Evolutionary conservation across 1,140 invertebrate species (phyloP).

Genomic region (Rhopalosiphum maidis): DNA sequence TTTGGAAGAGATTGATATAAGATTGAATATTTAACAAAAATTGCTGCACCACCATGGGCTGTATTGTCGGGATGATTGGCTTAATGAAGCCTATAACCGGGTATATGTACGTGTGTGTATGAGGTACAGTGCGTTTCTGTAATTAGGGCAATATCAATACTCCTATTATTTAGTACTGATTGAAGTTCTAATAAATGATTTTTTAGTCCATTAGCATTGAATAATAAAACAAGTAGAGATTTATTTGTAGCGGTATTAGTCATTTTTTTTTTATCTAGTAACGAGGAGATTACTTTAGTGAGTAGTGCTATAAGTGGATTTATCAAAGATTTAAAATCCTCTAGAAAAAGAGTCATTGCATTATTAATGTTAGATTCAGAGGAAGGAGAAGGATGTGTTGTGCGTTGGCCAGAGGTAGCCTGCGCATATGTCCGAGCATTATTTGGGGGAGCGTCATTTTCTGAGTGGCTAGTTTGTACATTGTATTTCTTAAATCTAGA

Average conservation of each 20-base stretch:
- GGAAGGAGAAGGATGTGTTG: no score
- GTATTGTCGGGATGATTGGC: neutral
- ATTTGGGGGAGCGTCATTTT: no score
- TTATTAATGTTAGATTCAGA: neutral
- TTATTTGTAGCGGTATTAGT: constrained; percentile 20
- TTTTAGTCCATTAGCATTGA: constrained; percentile 18
- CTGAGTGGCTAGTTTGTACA: neutral
- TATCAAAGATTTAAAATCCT: no score
- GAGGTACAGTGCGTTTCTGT: neutral
- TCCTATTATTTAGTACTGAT: neutral
- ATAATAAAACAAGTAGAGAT: neutral
- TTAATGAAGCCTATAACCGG: neutral
- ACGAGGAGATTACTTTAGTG: no score
- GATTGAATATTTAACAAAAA: neutral
- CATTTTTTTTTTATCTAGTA: constrained; percentile 16
- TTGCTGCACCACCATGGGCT: neutral
- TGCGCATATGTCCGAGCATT: no score
- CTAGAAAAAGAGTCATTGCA: neutral
- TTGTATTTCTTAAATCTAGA: neutral
- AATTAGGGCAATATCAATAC: neutral
- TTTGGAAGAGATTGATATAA: neutral
- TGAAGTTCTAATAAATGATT: neutral
- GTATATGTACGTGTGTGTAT: neutral
- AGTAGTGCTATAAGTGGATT: no score
- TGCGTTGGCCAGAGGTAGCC: no score